Conservation (phyloP, 1,140 invertebrate genomes). For the Caenorhabditis remanei region DNA sequence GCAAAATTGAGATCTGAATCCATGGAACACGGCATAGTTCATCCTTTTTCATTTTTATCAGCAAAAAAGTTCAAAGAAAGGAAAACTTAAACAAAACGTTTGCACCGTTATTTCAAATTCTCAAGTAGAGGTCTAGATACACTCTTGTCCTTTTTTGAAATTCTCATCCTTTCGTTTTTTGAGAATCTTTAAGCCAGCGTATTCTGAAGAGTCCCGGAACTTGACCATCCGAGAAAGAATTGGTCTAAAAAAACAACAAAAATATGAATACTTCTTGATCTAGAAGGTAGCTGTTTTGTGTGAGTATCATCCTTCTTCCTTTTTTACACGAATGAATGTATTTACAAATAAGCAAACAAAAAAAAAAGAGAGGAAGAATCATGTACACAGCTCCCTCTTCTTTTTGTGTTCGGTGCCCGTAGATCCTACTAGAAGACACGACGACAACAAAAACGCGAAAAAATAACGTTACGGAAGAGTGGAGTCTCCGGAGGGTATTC, state of each 20-base stretch:
- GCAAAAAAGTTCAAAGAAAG: not conserved
- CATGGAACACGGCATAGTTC: too few species aligned
- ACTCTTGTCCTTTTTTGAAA: not conserved
- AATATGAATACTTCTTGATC: not conserved
- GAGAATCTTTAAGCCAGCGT: too few species aligned
- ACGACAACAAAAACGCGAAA: not conserved
- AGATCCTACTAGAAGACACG: not conserved
- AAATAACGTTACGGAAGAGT: constrained; percentile 24
- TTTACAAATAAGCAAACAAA: constrained; percentile 41
- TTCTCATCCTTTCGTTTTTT: not conserved
- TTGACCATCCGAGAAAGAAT: not conserved
- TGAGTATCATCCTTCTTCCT: not conserved
- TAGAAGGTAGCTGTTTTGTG: not conserved
- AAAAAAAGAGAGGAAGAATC: not conserved
- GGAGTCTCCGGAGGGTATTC: not conserved
- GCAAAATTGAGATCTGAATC: too few species aligned
- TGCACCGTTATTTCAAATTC: not conserved
- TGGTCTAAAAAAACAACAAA: not conserved
- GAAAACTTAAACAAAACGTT: not conserved
- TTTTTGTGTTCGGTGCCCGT: not conserved
- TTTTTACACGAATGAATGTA: not conserved
- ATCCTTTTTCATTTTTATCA: too few species aligned
- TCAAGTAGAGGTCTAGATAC: not conserved
- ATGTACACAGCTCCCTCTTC: constrained; percentile 12
- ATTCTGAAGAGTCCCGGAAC: not conserved